Conservation (phyloP, 2,113 vertebrate genomes). For the Leptobrachium ailaonicum region DNA sequence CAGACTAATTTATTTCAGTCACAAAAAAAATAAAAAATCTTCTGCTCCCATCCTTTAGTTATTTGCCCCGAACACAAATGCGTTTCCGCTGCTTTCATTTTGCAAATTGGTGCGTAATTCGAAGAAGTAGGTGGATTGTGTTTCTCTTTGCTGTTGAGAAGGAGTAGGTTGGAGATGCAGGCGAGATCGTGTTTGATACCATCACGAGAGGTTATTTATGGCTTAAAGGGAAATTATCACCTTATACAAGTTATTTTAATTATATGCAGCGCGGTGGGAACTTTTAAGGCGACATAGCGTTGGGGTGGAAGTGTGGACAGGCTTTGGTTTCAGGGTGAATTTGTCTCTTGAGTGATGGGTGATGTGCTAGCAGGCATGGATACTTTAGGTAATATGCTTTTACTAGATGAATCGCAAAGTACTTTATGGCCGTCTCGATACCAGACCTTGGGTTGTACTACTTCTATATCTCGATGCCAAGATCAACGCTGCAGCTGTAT, state of each 20-base stretch:
- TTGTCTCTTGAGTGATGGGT: too few species aligned
- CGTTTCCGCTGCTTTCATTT: background rate
- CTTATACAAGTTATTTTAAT: background rate
- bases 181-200: background rate
- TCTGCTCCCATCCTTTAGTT: background rate
- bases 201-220: background rate
- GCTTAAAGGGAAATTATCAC: background rate
- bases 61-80: background rate
- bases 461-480: too few species aligned
- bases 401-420: too few species aligned
- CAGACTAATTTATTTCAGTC: too few species aligned
- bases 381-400: too few species aligned
- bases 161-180: background rate
- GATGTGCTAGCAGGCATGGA: too few species aligned
- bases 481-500: too few species aligned
- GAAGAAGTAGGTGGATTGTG: constrained; percentile 2
- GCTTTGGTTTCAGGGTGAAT: too few species aligned
- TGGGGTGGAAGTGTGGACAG: too few species aligned
- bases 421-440: too few species aligned
- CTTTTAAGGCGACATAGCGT: background rate
- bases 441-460: too few species aligned
- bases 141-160: background rate
- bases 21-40: too few species aligned
- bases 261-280: background rate
- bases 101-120: background rate